These are phyloP conservation scores for Pandemis heparana DNA, from an alignment of 2,888 invertebrate species.

Conservation along the genomic window DNA sequence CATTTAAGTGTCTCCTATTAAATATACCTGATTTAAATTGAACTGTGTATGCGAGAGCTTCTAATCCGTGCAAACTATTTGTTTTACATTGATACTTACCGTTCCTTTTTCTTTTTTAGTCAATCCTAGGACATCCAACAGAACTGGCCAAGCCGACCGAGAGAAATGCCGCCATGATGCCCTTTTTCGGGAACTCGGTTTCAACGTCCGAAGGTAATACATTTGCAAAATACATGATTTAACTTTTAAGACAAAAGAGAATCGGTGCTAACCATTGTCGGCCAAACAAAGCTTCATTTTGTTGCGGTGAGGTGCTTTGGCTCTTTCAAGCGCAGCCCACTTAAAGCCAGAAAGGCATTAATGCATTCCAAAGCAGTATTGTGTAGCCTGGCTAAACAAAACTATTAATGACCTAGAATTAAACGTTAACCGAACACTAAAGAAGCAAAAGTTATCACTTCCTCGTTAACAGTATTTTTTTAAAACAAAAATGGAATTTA, in stretches of 20 bases:
- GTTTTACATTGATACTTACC: not conserved
- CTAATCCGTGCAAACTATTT: not conserved
- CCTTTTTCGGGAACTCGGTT: conserved; percentile 60
- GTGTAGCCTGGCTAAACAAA: conserved; percentile 4
- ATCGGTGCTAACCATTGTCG: conserved; percentile 39
- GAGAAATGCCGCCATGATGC: conserved; percentile 55
- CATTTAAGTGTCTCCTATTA: no score
- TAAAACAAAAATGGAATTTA: not conserved
- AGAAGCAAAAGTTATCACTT: not conserved
- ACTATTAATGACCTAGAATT: conserved; percentile 6
- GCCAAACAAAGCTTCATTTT: conserved; percentile 45
- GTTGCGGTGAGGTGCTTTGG: conserved; percentile 32
- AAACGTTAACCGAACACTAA: conserved; percentile 9
- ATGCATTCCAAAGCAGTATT: conserved; percentile 5
- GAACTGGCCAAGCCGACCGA: conserved; percentile 55
- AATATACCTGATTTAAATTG: not conserved
- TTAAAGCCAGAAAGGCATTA: conserved; percentile 20
- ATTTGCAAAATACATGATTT: not conserved
- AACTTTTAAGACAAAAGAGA: conserved; percentile 39
- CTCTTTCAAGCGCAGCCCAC: conserved; percentile 28
- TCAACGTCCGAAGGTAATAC: conserved; percentile 57
- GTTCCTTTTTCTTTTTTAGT: conserved; percentile 45
- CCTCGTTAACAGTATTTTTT: conserved; percentile 10
- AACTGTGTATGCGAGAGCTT: not conserved
- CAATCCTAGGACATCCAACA: conserved; percentile 51